Conservation (phyloP, 2,888 invertebrate species). For the Creontiades dilutus region DNA sequence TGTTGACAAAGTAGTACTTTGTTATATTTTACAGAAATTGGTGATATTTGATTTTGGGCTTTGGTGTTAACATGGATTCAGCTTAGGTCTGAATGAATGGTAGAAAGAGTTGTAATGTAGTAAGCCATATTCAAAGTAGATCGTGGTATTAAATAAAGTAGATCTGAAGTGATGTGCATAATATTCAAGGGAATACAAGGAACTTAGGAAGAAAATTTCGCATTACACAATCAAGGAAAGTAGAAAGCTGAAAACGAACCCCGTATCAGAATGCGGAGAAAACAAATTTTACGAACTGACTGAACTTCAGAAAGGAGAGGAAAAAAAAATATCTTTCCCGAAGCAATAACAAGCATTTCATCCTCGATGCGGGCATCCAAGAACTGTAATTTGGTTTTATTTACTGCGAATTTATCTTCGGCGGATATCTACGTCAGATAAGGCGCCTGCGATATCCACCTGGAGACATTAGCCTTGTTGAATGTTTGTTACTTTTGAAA, state of each 20-base stretch:
- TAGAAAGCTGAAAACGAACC: not conserved
- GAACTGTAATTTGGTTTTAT: constrained; percentile 29
- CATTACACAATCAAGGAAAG: not conserved
- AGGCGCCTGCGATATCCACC: constrained; percentile 6
- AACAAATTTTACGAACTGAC: not conserved
- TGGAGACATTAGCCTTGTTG: constrained; percentile 7
- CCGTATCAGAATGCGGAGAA: constrained; percentile 23
- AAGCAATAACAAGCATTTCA: constrained; percentile 32
- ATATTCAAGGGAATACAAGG: too few species aligned
- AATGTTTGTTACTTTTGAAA: constrained; percentile 1
- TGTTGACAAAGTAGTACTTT: too few species aligned
- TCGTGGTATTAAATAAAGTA: too few species aligned
- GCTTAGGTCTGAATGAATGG: too few species aligned
- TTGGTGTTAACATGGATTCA: too few species aligned
- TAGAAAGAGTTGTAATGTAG: too few species aligned
- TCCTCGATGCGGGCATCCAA: not conserved
- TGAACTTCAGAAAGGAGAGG: not conserved
- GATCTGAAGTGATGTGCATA: too few species aligned
- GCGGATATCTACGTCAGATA: constrained; percentile 30
- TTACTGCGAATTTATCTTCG: constrained; percentile 15
- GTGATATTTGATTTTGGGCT: too few species aligned
- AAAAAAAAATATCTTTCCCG: not conserved
- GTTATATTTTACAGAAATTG: too few species aligned
- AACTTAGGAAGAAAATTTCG: not conserved
- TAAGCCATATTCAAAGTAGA: too few species aligned